phyloP scores from a whole-genome alignment of 2,888 invertebrate genomes.

The Lithophane leautieri region DNA sequence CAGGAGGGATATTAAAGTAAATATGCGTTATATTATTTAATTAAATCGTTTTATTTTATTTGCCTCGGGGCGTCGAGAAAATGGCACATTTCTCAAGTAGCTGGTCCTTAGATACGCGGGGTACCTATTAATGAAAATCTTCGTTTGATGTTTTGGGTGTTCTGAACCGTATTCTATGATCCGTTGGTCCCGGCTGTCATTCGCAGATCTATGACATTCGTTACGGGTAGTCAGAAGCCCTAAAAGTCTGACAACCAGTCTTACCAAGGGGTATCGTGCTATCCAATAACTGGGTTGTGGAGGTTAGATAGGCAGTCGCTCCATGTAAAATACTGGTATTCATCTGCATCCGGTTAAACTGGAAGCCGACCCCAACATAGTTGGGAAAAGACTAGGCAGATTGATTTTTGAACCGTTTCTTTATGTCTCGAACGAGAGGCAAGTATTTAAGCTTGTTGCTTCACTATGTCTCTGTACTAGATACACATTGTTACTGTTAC shows the following conservation, averaged over 20 bases:
- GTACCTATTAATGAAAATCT: slow-evolving; percentile 27
- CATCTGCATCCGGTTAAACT: neutral
- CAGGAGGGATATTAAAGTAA: slow-evolving; percentile 60
- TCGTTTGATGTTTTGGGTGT: slow-evolving; percentile 38
- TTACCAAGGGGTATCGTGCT: neutral
- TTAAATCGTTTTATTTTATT: slow-evolving; percentile 67
- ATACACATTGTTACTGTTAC: neutral
- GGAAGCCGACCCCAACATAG: neutral
- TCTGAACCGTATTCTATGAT: slow-evolving; percentile 1
- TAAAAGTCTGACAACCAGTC: neutral
- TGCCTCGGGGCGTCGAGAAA: slow-evolving; percentile 53
- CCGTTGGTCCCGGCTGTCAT: too few relatives aligned
- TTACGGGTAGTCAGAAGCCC: too few relatives aligned
- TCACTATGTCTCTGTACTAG: neutral
- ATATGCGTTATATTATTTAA: slow-evolving; percentile 65
- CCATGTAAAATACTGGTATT: too few relatives aligned
- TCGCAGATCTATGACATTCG: too few relatives aligned
- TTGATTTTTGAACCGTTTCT: neutral
- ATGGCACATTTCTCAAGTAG: slow-evolving; percentile 50
- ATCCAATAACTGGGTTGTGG: neutral
- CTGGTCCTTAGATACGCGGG: slow-evolving; percentile 16
- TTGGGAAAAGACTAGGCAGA: neutral
- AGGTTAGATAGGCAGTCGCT: neutral
- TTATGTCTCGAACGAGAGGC: neutral
- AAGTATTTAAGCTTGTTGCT: neutral